A percentile compares a stretch with the other conserved stretches of the same genome.
These are phyloP conservation scores for Myripristis jacobus DNA, from an alignment of 2,797 vertebrate species.

Conservation along the genomic window DNA sequence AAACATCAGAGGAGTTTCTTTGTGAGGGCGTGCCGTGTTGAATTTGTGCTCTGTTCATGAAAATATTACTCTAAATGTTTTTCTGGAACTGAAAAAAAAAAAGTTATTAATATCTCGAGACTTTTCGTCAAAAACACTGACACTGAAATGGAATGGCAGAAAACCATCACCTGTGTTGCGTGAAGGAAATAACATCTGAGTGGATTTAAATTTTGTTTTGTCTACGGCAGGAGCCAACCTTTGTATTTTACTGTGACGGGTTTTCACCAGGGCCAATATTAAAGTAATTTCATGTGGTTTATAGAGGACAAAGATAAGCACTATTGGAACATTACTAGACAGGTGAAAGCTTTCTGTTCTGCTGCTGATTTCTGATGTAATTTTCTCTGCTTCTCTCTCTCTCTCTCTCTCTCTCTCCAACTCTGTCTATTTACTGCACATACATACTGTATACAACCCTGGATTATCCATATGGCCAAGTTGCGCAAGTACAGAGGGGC, in stretches of 20 bases:
- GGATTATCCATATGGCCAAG: no score
- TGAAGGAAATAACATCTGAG: background rate
- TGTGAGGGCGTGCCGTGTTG: conserved; percentile 11
- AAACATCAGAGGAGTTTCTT: conserved; percentile 8
- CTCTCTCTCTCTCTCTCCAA: background rate
- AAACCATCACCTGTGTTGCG: no score
- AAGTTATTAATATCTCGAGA: conserved; percentile 5
- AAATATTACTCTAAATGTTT: conserved; percentile 16
- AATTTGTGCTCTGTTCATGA: conserved; percentile 19
- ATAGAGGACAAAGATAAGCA: conserved; percentile 27
- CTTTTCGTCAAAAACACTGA: background rate
- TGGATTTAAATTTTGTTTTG: background rate
- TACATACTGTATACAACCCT: background rate
- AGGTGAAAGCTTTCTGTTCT: background rate
- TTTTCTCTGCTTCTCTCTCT: conserved; percentile 25
- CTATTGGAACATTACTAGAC: background rate
- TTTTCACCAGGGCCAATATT: background rate
- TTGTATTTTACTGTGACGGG: background rate
- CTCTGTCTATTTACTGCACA: no score
- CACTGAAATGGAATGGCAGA: background rate
- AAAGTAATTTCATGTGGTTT: conserved; percentile 16
- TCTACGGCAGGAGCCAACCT: background rate
- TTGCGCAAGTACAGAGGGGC: no score
- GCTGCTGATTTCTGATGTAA: conserved; percentile 30
- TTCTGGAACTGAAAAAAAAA: conserved; percentile 1